Conservation (phyloP, 2,888 invertebrate species). For the Heliconius aoede region DNA sequence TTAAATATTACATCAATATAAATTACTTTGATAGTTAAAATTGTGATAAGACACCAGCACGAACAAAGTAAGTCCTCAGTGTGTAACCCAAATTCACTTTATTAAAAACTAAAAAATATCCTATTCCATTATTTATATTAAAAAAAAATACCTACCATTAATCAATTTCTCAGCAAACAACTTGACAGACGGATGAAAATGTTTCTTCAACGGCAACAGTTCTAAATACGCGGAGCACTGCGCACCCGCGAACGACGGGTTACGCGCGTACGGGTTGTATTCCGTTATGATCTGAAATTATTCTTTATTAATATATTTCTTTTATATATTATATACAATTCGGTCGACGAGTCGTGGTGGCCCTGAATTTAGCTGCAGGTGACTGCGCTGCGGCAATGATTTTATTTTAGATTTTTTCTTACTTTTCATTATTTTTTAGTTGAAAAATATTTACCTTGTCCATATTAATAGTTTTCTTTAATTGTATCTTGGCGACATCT, state of each 20-base stretch:
- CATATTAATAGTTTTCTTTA: constrained; percentile 73
- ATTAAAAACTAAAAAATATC: not conserved
- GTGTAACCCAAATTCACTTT: too few relatives aligned
- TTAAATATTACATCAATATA: too few relatives aligned
- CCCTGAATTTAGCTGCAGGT: too few relatives aligned
- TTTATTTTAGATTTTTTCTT: too few relatives aligned
- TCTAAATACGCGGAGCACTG: constrained; percentile 89
- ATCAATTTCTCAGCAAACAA: constrained; percentile 93
- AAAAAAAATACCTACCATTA: constrained; percentile 77
- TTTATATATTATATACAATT: not conserved
- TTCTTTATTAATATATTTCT: not conserved
- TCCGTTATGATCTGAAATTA: constrained; percentile 67
- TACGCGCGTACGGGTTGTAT: constrained; percentile 89
- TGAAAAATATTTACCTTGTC: constrained; percentile 61
- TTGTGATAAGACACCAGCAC: too few relatives aligned
- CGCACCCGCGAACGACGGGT: constrained; percentile 93
- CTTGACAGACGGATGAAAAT: constrained; percentile 96
- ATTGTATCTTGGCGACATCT: constrained; percentile 67
- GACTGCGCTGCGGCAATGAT: too few relatives aligned
- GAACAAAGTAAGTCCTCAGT: too few relatives aligned
- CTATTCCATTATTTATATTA: not conserved
- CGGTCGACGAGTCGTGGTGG: too few relatives aligned
- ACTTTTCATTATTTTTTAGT: too few relatives aligned
- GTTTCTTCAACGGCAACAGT: constrained; percentile 86
- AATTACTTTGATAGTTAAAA: too few relatives aligned